Evolutionary conservation across 2,888 invertebrate species (phyloP), one percentile per base, ranked within the genome.

Genomic region (Scaptodrosophila latifasciaeformis): DNA sequence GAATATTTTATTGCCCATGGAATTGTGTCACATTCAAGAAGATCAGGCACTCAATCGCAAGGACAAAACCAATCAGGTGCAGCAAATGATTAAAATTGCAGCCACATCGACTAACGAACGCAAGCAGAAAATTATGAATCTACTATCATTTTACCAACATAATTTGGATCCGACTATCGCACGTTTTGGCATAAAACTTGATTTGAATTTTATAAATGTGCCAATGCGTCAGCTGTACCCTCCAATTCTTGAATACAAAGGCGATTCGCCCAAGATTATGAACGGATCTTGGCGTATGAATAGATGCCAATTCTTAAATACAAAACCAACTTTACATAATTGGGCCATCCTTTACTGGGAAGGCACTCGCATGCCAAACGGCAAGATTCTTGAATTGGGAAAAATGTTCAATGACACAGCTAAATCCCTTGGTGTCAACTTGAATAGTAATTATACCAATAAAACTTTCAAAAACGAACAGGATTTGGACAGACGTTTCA

Each of bases 1-100:
- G 72, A 90, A 89, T 57, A 93, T 95, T 42, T 91, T 91, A 70
- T 88, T 97, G 50, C 98, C 98, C 0, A 86, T 93, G 31, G 98
- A 98, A 87, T 88, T 96, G 6, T 92, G 96, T 77, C 89, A 89
- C 6, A 91, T 99, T 15, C 88, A 92, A 0, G 89, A 89, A 31
- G 96, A 95, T 0, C 97, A 99, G 88, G 92, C 86, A 49, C 91
- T 81, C 12, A 80, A 81, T 56, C 70, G 78, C 18, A 96, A 96
- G 85, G 88, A 98, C 81, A 92, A 91, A 4, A 93, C 96, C 24
- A 88, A 84, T 24, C 97, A 98, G 86, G 93, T 97, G 0, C 88
- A 93, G 0, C 90, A 89, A 0, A 96, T 99, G 96, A 96, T 99
- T 48, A 90, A 87, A 82, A 88, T 90, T 34, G 94, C 98, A 0